phyloP scores from a whole-genome alignment of 2,888 invertebrate species.

The Thereva unica region DNA sequence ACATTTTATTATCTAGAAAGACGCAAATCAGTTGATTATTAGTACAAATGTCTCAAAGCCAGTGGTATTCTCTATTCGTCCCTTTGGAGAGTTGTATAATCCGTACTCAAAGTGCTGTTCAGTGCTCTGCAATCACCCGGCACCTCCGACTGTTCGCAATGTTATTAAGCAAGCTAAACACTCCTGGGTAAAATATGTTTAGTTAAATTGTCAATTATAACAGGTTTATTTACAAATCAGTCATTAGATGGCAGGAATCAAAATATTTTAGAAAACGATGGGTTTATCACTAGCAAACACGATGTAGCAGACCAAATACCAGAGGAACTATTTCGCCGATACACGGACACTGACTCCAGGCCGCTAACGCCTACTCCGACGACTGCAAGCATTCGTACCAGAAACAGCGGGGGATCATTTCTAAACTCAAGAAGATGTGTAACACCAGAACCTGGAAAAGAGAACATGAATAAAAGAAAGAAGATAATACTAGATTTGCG shows the following conservation, averaged over 20 bases:
- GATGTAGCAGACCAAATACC: slow-evolving; percentile 66
- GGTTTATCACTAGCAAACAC: slow-evolving; percentile 22
- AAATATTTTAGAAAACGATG: slow-evolving; percentile 28
- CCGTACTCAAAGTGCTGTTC: slow-evolving; percentile 81
- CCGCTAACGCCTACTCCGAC: slow-evolving; percentile 81
- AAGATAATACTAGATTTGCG: slow-evolving; percentile 74
- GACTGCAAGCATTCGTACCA: slow-evolving; percentile 71
- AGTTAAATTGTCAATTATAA: slow-evolving; percentile 40
- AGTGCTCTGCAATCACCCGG: slow-evolving; percentile 83
- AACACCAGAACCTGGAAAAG: slow-evolving; percentile 70
- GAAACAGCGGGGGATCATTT: slow-evolving; percentile 65
- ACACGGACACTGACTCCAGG: slow-evolving; percentile 83
- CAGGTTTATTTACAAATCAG: slow-evolving; percentile 15
- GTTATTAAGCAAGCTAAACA: slow-evolving; percentile 73
- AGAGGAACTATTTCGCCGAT: slow-evolving; percentile 76
- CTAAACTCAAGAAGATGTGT: slow-evolving; percentile 64
- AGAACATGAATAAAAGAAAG: slow-evolving; percentile 61
- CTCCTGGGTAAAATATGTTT: slow-evolving; percentile 62
- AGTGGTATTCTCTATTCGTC: slow-evolving; percentile 75
- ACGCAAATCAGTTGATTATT: slow-evolving; percentile 3
- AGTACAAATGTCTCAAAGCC: slow-evolving; percentile 64
- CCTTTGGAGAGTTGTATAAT: slow-evolving; percentile 80
- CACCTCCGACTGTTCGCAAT: slow-evolving; percentile 72
- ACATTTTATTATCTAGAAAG: background rate
- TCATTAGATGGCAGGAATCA: slow-evolving; percentile 41